phyloP scores from a whole-genome alignment of 2,113 vertebrate genomes.

The Scopus umbretta region DNA sequence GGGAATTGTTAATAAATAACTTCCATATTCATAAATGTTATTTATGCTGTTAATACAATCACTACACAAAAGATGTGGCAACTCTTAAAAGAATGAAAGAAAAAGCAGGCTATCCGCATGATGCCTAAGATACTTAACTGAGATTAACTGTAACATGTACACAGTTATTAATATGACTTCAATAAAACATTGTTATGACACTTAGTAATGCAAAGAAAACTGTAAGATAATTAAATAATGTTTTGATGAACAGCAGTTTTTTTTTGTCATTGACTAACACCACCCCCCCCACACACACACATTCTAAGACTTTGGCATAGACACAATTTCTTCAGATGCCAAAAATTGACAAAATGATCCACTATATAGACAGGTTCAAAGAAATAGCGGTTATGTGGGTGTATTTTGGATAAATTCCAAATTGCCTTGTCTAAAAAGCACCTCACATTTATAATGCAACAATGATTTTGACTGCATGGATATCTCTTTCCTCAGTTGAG shows the following conservation, averaged over 20 bases:
- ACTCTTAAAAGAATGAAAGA: neutral
- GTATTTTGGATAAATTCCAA: neutral
- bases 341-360: neutral
- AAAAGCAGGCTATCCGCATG: neutral
- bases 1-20: neutral
- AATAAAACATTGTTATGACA: neutral
- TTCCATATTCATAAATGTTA: neutral
- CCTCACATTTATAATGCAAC: neutral
- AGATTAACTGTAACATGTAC: neutral
- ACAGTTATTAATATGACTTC: neutral
- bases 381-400: neutral
- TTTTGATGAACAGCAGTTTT: neutral
- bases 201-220: neutral
- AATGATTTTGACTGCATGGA: neutral
- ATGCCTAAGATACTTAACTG: neutral
- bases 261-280: neutral
- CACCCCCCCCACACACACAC: too few species aligned
- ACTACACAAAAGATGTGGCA: neutral
- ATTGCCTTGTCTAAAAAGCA: neutral
- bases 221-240: neutral
- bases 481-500: neutral
- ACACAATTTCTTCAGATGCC: neutral
- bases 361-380: neutral
- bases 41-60: neutral
- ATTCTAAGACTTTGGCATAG: neutral